Evolutionary conservation across 2,888 invertebrate genomes (phyloP).

Genomic region (Drosophila neutralis): DNA sequence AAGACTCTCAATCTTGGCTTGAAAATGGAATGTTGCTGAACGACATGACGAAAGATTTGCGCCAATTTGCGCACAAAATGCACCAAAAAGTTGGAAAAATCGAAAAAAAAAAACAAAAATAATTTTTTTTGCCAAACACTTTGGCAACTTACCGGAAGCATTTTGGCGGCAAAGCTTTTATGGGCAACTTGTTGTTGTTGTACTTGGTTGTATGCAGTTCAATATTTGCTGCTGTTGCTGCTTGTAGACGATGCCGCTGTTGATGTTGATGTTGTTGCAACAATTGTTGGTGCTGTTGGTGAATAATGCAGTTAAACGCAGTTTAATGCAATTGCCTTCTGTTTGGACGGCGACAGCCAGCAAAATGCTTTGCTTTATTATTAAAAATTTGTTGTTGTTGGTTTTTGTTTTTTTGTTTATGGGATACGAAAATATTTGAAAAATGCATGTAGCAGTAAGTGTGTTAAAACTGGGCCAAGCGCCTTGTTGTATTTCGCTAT

Average conservation of each 20-base stretch:
- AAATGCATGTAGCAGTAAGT: conserved; percentile 29
- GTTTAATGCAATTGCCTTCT: conserved; percentile 33
- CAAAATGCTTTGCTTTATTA: conserved; percentile 48
- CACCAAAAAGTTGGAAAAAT: conserved; percentile 16
- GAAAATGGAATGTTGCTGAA: conserved; percentile 27
- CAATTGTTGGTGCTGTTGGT: conserved; percentile 38
- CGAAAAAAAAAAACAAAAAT: neutral
- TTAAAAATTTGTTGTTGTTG: conserved; percentile 29
- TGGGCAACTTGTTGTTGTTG: conserved; percentile 39
- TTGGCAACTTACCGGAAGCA: conserved; percentile 82
- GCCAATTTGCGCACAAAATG: conserved; percentile 50
- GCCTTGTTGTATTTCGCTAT: conserved; percentile 7
- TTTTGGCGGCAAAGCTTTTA: conserved; percentile 72
- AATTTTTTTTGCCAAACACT: conserved; percentile 31
- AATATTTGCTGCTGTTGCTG: conserved; percentile 10
- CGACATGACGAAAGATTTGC: conserved; percentile 33
- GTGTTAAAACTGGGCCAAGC: conserved; percentile 51
- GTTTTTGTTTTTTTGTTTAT: neutral
- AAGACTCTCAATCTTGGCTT: neutral
- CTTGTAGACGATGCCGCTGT: conserved; percentile 11
- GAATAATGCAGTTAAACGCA: conserved; percentile 31
- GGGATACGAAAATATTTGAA: conserved; percentile 41
- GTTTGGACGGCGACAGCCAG: conserved; percentile 34
- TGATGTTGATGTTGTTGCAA: conserved; percentile 37
- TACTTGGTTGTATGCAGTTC: conserved; percentile 20